Evolutionary conservation across 2,888 invertebrate species (phyloP), one percentile per base, ranked within the genome.

Genomic region (Aricia artaxerxes): DNA sequence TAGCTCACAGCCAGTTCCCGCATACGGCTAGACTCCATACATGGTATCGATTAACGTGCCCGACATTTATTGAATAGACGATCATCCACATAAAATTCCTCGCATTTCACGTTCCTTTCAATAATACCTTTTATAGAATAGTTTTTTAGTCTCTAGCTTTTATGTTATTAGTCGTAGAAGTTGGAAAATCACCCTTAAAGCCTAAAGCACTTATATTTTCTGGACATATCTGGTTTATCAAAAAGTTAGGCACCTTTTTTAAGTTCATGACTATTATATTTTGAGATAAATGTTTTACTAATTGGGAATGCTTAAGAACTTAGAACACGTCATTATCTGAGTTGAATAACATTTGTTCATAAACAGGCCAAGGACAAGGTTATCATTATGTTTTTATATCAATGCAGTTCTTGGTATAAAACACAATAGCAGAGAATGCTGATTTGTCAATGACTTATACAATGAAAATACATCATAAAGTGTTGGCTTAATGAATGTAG

Each of bases 21-120:
- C 24, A 75, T 49, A 49, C n/a, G 75, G 75, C 44, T 49, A 31
- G 75, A 75, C 44, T 24, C 44, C 75, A 24, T 49, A 75, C 75
- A 75, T 49, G 75, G 75, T 13, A 13, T 5, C 75, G 75, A 75
- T 75, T 75, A 75, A 49, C 75, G 31, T 49, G 9, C 44, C 24
- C 11, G 49, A 49, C 75, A 24, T 13, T 38, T 13, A 69, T 69
- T 16, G 1, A 44, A 49, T 75, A 75, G 75, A 49, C 49, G 31
- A n/a, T 75, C 44, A 40, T 73, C 73, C 44, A 44, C 13, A 44
- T 44, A 73, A 40, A 44, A 40, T 73, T 73, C 38, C 40, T 64
- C 64, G 11, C 64, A 64, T 31, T 64, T 64, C 24, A 64, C 64
- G 64, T 64, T 64, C 64, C 64, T 64, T 64, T 24, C 31, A 31